Conservation (phyloP, 92 coral and sea anemone genomes). For the Parazoanthus darwini region DNA sequence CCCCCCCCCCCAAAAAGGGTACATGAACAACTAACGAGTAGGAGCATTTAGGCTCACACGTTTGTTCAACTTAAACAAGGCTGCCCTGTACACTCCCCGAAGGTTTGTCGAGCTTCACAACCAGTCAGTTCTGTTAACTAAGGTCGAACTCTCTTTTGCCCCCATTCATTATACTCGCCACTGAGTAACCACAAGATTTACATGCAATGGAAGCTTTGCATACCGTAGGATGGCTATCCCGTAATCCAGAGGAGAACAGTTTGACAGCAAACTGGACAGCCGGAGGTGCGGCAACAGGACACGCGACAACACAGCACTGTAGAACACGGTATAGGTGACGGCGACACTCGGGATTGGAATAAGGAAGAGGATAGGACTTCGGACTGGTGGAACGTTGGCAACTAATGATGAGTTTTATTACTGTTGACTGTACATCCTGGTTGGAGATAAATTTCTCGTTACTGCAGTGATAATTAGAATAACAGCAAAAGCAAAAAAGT, state of each 20-base stretch:
- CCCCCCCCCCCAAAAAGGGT: too few relatives aligned
- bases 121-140: too few relatives aligned
- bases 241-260: conserved; percentile 75
- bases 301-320: conserved; percentile 62
- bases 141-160: background rate
- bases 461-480: too few relatives aligned
- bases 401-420: conserved; percentile 62
- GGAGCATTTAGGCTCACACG: too few relatives aligned
- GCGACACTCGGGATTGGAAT: conserved; percentile 73
- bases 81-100: too few relatives aligned
- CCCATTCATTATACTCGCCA: background rate
- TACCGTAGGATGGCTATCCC: conserved; percentile 77
- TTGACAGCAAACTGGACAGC: conserved; percentile 81
- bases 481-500: too few relatives aligned
- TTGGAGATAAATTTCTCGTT: background rate
- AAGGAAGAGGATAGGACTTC: conserved; percentile 74
- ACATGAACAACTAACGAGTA: too few relatives aligned
- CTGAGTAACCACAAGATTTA: too few relatives aligned
- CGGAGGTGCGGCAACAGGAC: conserved; percentile 66
- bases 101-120: too few relatives aligned
- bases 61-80: too few relatives aligned
- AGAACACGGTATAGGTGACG: conserved; percentile 72
- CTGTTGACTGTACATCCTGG: conserved; percentile 76
- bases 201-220: background rate
- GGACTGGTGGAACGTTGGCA: conserved; percentile 60